Evolutionary conservation across 2,888 invertebrate species (phyloP), one percentile per base, ranked within the genome.

Genomic region (Meliscaeva auricollis): DNA sequence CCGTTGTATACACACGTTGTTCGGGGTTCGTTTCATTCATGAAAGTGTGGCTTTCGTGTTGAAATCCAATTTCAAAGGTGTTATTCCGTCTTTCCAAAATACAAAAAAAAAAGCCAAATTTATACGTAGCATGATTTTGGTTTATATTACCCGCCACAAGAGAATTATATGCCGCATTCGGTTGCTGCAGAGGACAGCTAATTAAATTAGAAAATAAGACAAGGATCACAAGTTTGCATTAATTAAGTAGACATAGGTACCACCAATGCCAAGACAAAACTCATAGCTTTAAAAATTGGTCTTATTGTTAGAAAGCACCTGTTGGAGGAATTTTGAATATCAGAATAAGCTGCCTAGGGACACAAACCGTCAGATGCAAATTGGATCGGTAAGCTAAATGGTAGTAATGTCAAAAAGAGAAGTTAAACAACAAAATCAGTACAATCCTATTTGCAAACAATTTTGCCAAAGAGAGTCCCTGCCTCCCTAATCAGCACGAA

Each of bases 131-230:
- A 66, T 66, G 75, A 17, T 30, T 66, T 64, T 58, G 72, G 60
- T 60, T 84, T 77, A 73, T 73, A 73, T 69, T 74, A 74, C 69
- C 62, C 30, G 41, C 35, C 46, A 54, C 62, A 22, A 58, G 32
- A 20, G 46, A 26, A 44, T 17, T 17, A 32, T 13, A 48, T 30
- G 32, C 48, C 32, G 17, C 56, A 58, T 35, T 50, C n/a, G 56
- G 79, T 68, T 26, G 35, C 35, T 72, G 72, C 46, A 20, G 48
- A 15, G 58, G 62, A 15, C 13, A 52, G 56, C 44, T 84, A 80
- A 84, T 84, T 84, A 72, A 79, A 75, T 84, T 66, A 58, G 75
- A 72, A 70, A 84, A 76, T 72, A 48, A 69, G 74, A 78, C 83
- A 70, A 74, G 69, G 41, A 68, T 73, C 56, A 22, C 70, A 35